A percentile compares a stretch with the other conserved stretches of the same genome.
Evolutionary conservation across 1,140 invertebrate species (phyloP).

Genomic region (Drusus annulatus): DNA sequence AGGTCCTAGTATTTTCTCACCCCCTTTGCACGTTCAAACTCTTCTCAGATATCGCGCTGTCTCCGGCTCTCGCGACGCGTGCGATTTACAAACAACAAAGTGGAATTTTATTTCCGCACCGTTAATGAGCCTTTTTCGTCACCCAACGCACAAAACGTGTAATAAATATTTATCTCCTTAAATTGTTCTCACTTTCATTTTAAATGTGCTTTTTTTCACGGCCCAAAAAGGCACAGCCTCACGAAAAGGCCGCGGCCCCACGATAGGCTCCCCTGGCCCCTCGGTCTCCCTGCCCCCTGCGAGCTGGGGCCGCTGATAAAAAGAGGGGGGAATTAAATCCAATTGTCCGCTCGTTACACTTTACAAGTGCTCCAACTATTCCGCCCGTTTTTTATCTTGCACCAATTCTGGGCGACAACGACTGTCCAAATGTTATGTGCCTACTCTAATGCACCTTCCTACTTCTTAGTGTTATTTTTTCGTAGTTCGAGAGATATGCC

Average conservation of each 20-base stretch:
- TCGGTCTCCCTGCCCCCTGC: background rate
- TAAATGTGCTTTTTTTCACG: background rate
- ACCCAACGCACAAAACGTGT: background rate
- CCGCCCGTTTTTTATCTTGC: background rate
- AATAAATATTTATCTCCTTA: background rate
- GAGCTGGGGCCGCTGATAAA: slow-evolving; percentile 10
- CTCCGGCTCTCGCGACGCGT: no score
- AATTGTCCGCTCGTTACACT: slow-evolving; percentile 57
- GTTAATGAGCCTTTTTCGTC: no score
- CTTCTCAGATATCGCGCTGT: no score
- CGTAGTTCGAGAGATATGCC: no score
- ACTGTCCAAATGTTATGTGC: background rate
- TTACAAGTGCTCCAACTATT: slow-evolving; percentile 32
- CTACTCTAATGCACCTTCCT: no score
- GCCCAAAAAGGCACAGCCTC: background rate
- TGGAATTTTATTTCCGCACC: no score
- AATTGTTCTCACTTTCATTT: background rate
- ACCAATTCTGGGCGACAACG: background rate
- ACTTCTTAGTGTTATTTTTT: no score
- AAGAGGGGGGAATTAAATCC: slow-evolving; percentile 54
- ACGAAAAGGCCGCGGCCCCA: background rate
- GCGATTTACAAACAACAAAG: no score
- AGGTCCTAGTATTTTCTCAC: no score
- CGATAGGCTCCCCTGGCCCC: background rate
- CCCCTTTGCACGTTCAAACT: no score